Percentiles rank a stretch among this genome's conserved stretches.
Conservation (phyloP, 2,113 vertebrate genomes). For the Mastomys natalensis region DNA sequence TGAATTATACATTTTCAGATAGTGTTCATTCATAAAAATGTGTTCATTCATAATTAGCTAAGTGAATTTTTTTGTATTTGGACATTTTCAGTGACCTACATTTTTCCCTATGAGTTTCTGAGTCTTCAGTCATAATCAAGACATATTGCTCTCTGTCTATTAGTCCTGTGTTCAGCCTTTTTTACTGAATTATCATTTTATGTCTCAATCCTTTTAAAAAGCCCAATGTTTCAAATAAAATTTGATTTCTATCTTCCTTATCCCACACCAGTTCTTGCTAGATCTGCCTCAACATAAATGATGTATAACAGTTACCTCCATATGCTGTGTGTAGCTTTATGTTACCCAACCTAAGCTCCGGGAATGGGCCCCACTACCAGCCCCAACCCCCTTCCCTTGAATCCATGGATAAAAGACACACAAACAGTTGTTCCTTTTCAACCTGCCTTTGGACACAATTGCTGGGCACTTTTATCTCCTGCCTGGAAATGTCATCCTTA, state of each 20-base stretch:
- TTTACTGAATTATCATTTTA: neutral
- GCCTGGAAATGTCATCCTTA: too few relatives aligned
- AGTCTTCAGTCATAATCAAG: neutral
- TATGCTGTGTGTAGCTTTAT: too few relatives aligned
- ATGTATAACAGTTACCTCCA: neutral
- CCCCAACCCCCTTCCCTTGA: too few relatives aligned
- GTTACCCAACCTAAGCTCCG: too few relatives aligned
- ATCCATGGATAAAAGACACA: too few relatives aligned
- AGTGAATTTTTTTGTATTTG: neutral
- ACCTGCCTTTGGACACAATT: too few relatives aligned
- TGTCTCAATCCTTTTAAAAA: neutral
- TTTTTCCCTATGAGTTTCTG: conserved; percentile 6
- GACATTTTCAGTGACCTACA: neutral
- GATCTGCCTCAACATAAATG: neutral
- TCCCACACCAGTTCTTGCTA: neutral
- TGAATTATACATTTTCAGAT: neutral
- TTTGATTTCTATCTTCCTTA: neutral
- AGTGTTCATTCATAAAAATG: neutral
- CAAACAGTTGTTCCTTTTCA: too few relatives aligned
- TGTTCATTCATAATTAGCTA: neutral
- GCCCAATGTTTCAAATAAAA: neutral
- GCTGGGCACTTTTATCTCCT: too few relatives aligned
- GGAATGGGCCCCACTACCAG: too few relatives aligned
- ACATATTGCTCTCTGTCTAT: neutral
- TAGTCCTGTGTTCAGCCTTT: neutral